These are phyloP conservation scores for Thecocarcelia acutangulata DNA, from an alignment of 2,888 invertebrate species.

Conservation along the genomic window DNA sequence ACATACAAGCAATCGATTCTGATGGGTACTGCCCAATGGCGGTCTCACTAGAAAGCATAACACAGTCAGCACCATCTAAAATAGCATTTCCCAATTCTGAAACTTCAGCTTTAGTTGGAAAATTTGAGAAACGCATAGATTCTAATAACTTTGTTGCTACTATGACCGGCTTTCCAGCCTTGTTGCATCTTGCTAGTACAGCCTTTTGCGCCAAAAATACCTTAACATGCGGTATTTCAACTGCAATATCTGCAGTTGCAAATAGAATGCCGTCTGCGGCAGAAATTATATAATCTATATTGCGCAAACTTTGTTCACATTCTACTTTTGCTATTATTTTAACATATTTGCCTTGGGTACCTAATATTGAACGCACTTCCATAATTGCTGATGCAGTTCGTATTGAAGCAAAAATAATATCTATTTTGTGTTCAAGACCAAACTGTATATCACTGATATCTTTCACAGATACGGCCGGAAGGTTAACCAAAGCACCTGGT, in stretches of 20 bases:
- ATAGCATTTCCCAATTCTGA: slow-evolving; percentile 98
- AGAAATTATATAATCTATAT: slow-evolving; percentile 94
- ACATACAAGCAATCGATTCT: slow-evolving; percentile 91
- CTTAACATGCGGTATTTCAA: slow-evolving; percentile 97
- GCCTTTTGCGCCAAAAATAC: slow-evolving; percentile 98
- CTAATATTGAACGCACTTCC: slow-evolving; percentile 91
- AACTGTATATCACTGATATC: slow-evolving; percentile 93
- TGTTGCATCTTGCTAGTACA: slow-evolving; percentile 96
- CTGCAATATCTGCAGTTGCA: slow-evolving; percentile 96
- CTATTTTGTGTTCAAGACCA: slow-evolving; percentile 89
- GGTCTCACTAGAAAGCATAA: slow-evolving; percentile 98
- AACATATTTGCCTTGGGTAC: slow-evolving; percentile 93
- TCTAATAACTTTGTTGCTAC: slow-evolving; percentile 98
- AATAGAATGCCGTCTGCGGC: slow-evolving; percentile 98
- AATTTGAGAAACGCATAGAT: slow-evolving; percentile 96
- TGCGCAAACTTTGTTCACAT: slow-evolving; percentile 95
- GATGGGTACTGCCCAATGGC: slow-evolving; percentile 97
- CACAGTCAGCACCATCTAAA: slow-evolving; percentile 97
- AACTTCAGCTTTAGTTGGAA: slow-evolving; percentile 95
- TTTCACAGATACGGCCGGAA: slow-evolving; percentile 97
- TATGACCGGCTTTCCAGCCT: slow-evolving; percentile 96
- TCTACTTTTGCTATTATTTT: slow-evolving; percentile 98
- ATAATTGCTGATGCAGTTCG: slow-evolving; percentile 91
- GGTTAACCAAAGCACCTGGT: slow-evolving; percentile 94
- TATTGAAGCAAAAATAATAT: slow-evolving; percentile 98